phyloP scores from a whole-genome alignment of 2,113 vertebrate species.

The Megaceryle maxima region DNA sequence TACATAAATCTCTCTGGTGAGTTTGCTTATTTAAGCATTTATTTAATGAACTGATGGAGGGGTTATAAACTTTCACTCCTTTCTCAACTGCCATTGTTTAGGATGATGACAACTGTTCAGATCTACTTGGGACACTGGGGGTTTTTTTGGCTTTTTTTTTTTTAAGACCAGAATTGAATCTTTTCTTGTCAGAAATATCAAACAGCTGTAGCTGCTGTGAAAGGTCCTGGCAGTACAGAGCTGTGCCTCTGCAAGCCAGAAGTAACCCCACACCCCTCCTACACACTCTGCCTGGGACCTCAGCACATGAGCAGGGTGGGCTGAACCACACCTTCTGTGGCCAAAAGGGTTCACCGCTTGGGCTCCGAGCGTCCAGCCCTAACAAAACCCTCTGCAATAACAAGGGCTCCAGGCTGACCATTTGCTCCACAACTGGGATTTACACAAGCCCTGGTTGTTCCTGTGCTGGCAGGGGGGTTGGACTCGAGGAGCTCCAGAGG shows the following conservation, averaged over 20 bases:
- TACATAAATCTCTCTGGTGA: constrained; percentile 28
- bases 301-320: background rate
- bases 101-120: background rate
- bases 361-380: background rate
- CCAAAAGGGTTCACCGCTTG: background rate
- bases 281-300: fast-evolving
- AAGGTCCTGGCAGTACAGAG: background rate
- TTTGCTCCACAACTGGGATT: background rate
- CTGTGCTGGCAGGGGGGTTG: too few species aligned
- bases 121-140: background rate
- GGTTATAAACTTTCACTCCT: constrained; percentile 39
- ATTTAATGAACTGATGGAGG: constrained; percentile 44
- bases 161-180: background rate
- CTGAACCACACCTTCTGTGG: background rate
- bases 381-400: background rate
- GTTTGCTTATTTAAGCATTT: constrained; percentile 59
- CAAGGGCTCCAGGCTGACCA: background rate
- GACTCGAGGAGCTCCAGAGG: too few species aligned
- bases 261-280: background rate
- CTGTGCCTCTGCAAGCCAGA: background rate
- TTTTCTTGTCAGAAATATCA: background rate
- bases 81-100: background rate
- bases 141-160: background rate
- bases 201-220: background rate
- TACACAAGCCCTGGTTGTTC: too few species aligned